Conservation (phyloP, 53 echinoderm and acorn worm species). For the Astropecten irregularis region DNA sequence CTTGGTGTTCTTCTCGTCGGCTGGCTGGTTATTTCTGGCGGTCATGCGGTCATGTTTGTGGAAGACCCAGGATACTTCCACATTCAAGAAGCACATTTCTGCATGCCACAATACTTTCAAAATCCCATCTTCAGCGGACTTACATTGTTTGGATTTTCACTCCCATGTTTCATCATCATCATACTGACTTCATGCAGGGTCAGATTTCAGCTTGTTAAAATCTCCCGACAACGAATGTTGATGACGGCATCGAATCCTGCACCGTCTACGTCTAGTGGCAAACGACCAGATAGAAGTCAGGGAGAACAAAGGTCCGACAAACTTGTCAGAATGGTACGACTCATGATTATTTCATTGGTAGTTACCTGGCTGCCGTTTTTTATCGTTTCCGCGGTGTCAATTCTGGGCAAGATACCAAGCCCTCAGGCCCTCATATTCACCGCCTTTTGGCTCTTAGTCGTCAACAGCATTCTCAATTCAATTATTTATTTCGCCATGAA, state of each 20-base stretch:
- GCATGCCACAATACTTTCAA: not conserved
- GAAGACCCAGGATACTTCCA: not conserved
- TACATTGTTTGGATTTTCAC: not conserved
- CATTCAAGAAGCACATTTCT: not conserved
- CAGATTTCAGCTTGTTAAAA: not conserved
- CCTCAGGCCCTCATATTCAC: not conserved
- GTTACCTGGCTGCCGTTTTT: conserved; percentile 12
- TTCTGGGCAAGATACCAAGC: not conserved
- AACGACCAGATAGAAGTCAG: not conserved
- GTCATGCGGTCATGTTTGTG: not conserved
- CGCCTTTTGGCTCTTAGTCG: not conserved
- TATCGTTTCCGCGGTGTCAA: not conserved
- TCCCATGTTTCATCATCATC: not conserved
- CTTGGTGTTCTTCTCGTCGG: not conserved
- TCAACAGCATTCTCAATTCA: conserved; percentile 10
- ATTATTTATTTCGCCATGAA: conserved; percentile 21
- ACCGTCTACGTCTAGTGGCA: not conserved
- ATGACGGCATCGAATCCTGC: not conserved
- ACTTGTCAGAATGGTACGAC: not conserved
- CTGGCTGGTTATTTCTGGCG: not conserved
- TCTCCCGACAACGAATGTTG: not conserved
- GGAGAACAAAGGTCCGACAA: too few relatives aligned
- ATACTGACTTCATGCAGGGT: not conserved
- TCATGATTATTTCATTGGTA: not conserved
- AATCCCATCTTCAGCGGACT: not conserved